Base-by-base conservation (phyloP, 1,140 invertebrate genomes). In the Caenorhabditis briggsae region DNA sequence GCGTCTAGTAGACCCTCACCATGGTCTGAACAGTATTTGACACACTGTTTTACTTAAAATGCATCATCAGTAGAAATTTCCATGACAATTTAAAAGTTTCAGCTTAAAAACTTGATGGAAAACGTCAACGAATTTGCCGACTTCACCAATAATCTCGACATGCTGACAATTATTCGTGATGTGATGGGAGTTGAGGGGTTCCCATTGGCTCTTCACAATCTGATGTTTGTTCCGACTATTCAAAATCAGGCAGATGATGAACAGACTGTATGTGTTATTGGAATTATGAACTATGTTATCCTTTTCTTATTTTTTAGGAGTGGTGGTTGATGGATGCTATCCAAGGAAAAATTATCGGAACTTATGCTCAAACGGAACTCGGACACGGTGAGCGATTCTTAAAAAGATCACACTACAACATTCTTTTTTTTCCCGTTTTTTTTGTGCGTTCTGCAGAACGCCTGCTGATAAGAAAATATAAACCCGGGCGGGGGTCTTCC, bases 341-440 rank as follows among this genome's bases (percentile, higher is more conserved):
- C 94, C 94, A 94, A 88, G 95, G 95, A 82, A 94, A 95, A 90
- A 96, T 97, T 88, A 95, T 97, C 90, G 96, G 96, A 83, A 97
- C 96, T 41, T 97, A 98, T 93, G 96, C 96, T 84, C 96, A 97
- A 94, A 97, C 96, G 23, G 96, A 97, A 93, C 93, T 97, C 56
- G 96, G 96, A 0, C 96, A 97, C 93, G 96, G 96, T 87, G 41
- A 85, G 82, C 20, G 41, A 25, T 61, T 23, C 59, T 20, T 20
- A 61, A 61, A 61, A 25, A 25, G 23, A 33, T 20, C 59, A 61
- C 59, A 61, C 59, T 61, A 61, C 59, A 14, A 25, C 14, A 11
- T 61, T 61, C 23, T 12, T 25, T 61, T 61, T 58, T 8, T 20
- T 58, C 1, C 16, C 55, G 18, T 7, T 2, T 7, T 58, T 58